Evolutionary conservation across 2,797 vertebrate genomes (phyloP), one percentile per base, ranked within the genome.

Genomic region (Artibeus jamaicensis): DNA sequence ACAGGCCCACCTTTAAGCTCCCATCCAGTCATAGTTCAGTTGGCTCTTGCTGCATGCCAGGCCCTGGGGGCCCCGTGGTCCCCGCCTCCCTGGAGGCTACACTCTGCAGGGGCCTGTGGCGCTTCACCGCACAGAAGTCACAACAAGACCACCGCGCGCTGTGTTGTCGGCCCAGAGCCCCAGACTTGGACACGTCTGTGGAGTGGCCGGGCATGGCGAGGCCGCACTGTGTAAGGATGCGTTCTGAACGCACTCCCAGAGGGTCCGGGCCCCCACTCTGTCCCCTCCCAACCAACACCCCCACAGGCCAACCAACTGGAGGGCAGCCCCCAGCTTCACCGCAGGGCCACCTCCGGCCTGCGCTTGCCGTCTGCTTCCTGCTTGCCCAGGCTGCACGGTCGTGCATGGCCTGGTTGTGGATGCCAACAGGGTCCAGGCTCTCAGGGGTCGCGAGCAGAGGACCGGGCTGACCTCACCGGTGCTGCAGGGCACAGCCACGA

Each of bases 191-290:
- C 37, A 18, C 9, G 5, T 10, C 10, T 7, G 42, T 10, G 0
- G 21, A 24, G 0, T 5, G 2, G 14, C 24, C 10, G 2, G 6
- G 29, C 22, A 2, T 5, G 0, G 1, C 0, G 24, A 50, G 39
- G 24, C 0, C 0, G 1, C 0, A 0, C 21, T 57, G 26, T 0
- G 0, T 7, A 11, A 42, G 42, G 42, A 8, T 6, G 34, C 18
- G 0, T 1, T 12, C 11, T 1, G 34, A 11, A 18, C 7, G 11
- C 24, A 6, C 26, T 0, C 67, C 21, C 3, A 0, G 24, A 71
- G 16, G 55, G 2, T 5, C 8, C 0, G 0, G 24, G 21, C 16
- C 34, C 26, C 32, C 5, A 3, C 34, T 32, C n/a, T 5, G 0
- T 6, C 16, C 26, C 53, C 32, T 39, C 21, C 48, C 74, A 9